A percentile compares a stretch with the other conserved stretches of the same genome.
phyloP scores from a whole-genome alignment of 1,140 invertebrate genomes.

The Tetragonula clypearis region DNA sequence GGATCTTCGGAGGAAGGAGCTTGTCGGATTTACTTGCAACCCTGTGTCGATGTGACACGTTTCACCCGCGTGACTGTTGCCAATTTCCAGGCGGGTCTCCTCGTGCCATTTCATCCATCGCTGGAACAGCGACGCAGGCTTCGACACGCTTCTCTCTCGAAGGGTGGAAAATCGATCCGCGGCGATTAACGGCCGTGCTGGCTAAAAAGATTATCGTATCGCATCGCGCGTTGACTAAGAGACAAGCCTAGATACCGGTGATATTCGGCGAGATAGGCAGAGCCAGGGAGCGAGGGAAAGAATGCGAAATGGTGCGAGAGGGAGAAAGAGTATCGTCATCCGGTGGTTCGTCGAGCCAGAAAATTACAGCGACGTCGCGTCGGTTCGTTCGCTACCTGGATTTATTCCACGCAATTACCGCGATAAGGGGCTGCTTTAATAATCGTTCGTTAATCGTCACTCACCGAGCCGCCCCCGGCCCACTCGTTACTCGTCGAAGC shows the following conservation, averaged over 20 bases:
- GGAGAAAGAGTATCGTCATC: slow-evolving; percentile 36
- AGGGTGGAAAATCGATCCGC: slow-evolving; percentile 48
- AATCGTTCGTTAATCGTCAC: slow-evolving; percentile 70
- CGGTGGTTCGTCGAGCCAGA: slow-evolving; percentile 59
- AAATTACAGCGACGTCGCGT: slow-evolving; percentile 61
- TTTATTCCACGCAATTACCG: slow-evolving; percentile 70
- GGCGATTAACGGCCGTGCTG: slow-evolving; percentile 52
- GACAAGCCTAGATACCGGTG: slow-evolving; percentile 9
- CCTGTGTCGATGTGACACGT: not conserved
- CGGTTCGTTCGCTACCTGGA: slow-evolving; percentile 60
- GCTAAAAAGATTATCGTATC: slow-evolving; percentile 64
- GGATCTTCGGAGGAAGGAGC: not conserved
- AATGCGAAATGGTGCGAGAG: slow-evolving; percentile 8
- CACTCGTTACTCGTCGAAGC: slow-evolving; percentile 7
- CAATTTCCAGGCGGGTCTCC: slow-evolving; percentile 14
- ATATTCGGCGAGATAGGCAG: not conserved
- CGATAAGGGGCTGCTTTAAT: slow-evolving; percentile 68
- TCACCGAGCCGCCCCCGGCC: not conserved
- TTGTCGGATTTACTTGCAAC: slow-evolving; percentile 38
- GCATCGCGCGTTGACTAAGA: slow-evolving; percentile 51
- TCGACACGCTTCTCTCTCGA: slow-evolving; percentile 1
- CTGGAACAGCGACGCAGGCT: not conserved
- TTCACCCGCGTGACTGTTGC: slow-evolving; percentile 5
- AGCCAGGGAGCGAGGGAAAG: not conserved
- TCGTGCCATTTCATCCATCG: not conserved